Evolutionary conservation across 2,888 invertebrate species (phyloP).

Genomic region (Sarcophaga rosellei): DNA sequence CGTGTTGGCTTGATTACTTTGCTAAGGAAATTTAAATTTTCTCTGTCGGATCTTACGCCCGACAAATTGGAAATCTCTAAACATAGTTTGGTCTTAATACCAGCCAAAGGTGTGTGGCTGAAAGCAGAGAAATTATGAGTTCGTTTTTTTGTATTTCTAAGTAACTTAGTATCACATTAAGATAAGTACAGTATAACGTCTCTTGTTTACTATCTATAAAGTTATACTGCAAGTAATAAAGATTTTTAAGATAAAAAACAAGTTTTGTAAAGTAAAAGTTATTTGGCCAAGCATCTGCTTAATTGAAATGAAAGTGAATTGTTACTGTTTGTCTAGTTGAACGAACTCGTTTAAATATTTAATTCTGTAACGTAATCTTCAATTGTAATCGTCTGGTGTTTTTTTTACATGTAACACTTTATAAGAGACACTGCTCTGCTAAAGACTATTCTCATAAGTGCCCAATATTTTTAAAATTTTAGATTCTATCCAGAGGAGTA

Average conservation of each 20-base stretch:
- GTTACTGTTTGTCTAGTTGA: no score
- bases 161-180: not conserved
- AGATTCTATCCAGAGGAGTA: no score
- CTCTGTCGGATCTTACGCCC: conserved; percentile 64
- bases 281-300: no score
- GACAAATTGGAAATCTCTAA: conserved; percentile 66
- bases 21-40: conserved; percentile 72
- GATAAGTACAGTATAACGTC: not conserved
- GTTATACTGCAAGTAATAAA: not conserved
- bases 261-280: not conserved
- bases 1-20: conserved; percentile 75
- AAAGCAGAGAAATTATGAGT: conserved; percentile 65
- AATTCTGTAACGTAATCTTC: no score
- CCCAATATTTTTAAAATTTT: no score
- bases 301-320: no score
- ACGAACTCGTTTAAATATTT: no score
- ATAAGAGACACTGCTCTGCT: no score
- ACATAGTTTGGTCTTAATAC: conserved; percentile 61
- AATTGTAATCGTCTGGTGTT: no score
- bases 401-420: no score
- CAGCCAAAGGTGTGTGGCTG: conserved; percentile 70
- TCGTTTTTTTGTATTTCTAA: not conserved
- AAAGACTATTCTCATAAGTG: no score
- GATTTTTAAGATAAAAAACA: not conserved
- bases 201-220: not conserved